Evolutionary conservation across 2,888 invertebrate genomes (phyloP).

Genomic region (Metacarcinus magister): DNA sequence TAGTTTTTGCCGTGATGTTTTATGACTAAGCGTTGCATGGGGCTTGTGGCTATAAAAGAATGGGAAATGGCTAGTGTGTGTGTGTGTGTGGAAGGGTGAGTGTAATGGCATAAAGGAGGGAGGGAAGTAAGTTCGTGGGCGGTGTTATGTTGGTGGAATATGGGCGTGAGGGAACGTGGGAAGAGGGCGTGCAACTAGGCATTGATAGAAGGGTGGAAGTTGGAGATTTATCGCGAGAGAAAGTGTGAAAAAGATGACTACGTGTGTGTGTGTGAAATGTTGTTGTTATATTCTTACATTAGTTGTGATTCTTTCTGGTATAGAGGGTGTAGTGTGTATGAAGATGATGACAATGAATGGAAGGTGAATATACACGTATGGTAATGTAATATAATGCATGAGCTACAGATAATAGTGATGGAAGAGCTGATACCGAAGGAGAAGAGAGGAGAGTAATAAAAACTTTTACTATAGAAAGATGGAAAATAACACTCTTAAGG

Average conservation of each 20-base stretch:
- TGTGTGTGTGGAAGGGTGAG: neutral
- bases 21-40: neutral
- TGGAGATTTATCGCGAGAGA: neutral
- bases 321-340: too few species aligned
- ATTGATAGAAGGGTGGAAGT: neutral
- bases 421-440: neutral
- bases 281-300: neutral
- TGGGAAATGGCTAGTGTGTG: neutral
- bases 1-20: neutral
- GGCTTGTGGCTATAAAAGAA: neutral
- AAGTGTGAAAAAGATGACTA: neutral
- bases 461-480: neutral
- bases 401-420: neutral
- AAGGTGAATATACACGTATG: too few species aligned
- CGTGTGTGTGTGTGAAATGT: neutral
- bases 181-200: neutral
- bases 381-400: too few species aligned
- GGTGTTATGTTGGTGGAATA: neutral
- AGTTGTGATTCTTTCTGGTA: neutral
- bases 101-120: neutral
- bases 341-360: neutral
- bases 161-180: neutral
- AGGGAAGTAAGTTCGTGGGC: neutral
- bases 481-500: too few species aligned
- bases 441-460: neutral